Percentiles rank a stretch among this genome's conserved stretches.
Evolutionary conservation across 2,113 vertebrate species (phyloP).

Genomic region (Myotis brandtii): DNA sequence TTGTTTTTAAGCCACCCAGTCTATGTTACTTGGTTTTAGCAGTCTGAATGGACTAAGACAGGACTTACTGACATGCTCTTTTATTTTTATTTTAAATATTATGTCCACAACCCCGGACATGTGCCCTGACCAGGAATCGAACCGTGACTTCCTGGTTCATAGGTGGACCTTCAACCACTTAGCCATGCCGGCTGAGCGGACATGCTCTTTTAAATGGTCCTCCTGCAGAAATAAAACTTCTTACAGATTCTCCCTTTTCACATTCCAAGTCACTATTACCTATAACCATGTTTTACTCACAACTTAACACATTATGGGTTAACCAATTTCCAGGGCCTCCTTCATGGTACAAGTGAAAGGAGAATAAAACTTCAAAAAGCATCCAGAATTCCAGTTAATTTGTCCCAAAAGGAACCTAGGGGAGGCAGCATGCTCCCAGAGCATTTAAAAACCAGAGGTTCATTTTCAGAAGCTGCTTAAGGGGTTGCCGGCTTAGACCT

Average conservation of each 20-base stretch:
- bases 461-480: background rate
- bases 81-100: background rate
- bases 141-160: no score
- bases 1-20: background rate
- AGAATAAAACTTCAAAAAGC: constrained; percentile 26
- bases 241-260: background rate
- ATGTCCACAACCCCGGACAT: no score
- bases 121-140: no score
- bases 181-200: background rate
- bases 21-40: background rate
- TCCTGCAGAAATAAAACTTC: background rate
- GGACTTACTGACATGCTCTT: background rate
- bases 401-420: background rate
- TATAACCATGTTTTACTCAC: background rate
- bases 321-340: background rate
- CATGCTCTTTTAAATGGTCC: background rate
- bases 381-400: constrained; percentile 30
- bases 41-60: background rate
- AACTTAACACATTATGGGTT: background rate
- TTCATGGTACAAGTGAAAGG: background rate
- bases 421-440: background rate
- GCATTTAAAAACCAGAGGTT: constrained; percentile 42
- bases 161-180: no score
- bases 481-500: background rate
- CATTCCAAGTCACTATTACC: background rate